Evolutionary conservation across 30 jellyfish, hydroid and myxozoan genomes (phyloP).

Genomic region (Cassiopea andromeda): DNA sequence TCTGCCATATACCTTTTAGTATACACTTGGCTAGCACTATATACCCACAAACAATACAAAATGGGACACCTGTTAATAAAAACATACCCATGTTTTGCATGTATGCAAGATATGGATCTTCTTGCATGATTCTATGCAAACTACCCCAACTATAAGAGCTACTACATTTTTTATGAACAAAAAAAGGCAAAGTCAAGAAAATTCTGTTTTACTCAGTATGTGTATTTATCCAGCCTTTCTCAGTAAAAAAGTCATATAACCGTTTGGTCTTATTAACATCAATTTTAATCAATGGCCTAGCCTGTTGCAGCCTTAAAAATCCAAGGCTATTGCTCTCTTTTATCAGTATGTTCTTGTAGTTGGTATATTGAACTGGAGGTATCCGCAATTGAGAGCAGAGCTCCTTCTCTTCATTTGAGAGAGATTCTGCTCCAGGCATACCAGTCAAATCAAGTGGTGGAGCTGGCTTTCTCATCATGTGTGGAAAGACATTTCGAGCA

Average conservation of each 20-base stretch:
- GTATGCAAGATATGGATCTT: too few species aligned
- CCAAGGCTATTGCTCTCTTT: conserved; percentile 74
- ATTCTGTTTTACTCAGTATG: background rate
- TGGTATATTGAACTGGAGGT: conserved; percentile 71
- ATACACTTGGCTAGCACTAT: too few species aligned
- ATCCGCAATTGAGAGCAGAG: conserved; percentile 81
- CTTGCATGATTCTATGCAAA: too few species aligned
- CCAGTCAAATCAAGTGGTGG: conserved; percentile 85
- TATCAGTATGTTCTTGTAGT: conserved; percentile 63
- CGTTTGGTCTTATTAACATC: conserved; percentile 91
- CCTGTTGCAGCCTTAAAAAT: conserved; percentile 72
- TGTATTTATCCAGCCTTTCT: conserved; percentile 78
- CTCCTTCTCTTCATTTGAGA: conserved; percentile 84
- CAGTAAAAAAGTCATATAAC: conserved; percentile 76
- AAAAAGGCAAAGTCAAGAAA: background rate
- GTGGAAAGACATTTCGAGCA: conserved; percentile 29
- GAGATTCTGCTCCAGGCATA: conserved; percentile 79
- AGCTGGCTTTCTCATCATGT: conserved; percentile 58
- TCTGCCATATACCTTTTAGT: too few species aligned
- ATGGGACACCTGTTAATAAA: too few species aligned
- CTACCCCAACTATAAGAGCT: too few species aligned
- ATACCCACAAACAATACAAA: too few species aligned
- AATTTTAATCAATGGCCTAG: conserved; percentile 84
- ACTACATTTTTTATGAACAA: too few species aligned
- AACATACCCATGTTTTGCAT: too few species aligned